These are phyloP conservation scores for Opisthograptis luteolata DNA, from an alignment of 2,888 invertebrate genomes.

Conservation along the genomic window DNA sequence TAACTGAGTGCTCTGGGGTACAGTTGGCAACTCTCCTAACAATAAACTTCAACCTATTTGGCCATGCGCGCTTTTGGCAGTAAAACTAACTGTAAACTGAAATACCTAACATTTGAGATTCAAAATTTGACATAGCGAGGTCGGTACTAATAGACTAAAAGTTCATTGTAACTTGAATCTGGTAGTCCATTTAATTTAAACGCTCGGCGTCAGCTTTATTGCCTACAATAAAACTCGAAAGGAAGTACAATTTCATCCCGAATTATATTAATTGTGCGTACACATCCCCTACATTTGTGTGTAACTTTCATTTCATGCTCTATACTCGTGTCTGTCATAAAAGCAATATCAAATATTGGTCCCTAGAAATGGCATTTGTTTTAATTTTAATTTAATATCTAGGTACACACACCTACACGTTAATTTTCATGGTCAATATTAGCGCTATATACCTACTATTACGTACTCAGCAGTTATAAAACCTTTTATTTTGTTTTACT, in stretches of 20 bases:
- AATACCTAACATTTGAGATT: too few species aligned
- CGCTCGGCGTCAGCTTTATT: constrained; percentile 22
- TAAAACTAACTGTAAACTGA: neutral
- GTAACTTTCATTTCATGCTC: neutral
- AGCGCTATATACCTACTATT: too few species aligned
- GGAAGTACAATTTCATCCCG: constrained; percentile 16
- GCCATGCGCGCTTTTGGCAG: constrained; percentile 8
- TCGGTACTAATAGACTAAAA: too few species aligned
- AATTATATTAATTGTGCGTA: constrained; percentile 8
- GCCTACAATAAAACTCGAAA: constrained; percentile 25
- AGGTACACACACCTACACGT: too few species aligned
- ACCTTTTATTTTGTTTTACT: too few species aligned
- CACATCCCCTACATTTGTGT: neutral
- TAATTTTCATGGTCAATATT: too few species aligned
- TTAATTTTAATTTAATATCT: neutral
- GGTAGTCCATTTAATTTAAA: constrained; percentile 23
- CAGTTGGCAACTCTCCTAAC: constrained; percentile 7
- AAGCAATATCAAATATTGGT: neutral
- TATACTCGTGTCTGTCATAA: neutral
- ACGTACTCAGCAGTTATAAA: too few species aligned
- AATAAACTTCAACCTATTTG: constrained; percentile 14
- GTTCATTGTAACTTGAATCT: constrained; percentile 8
- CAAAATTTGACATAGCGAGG: too few species aligned
- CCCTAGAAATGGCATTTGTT: neutral
- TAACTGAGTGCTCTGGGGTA: too few species aligned